phyloP scores from a whole-genome alignment of 2,113 vertebrate genomes.

The Apodemus sylvaticus region DNA sequence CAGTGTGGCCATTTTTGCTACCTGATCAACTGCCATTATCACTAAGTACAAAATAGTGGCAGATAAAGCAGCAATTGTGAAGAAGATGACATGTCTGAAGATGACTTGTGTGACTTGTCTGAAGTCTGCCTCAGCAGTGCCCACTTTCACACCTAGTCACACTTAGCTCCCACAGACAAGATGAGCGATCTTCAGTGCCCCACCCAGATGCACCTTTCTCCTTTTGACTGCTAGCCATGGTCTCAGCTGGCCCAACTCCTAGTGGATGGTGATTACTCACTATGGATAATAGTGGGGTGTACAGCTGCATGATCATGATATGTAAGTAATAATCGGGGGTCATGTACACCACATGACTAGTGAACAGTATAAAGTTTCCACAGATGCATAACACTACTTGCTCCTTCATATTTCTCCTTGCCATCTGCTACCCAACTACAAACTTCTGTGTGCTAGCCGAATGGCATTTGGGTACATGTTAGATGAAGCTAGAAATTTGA shows the following conservation, averaged over 20 bases:
- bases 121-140: neutral
- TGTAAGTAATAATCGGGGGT: neutral
- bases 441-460: slow-evolving; percentile 28
- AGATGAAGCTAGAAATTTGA: slow-evolving; percentile 47
- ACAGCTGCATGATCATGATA: neutral
- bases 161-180: neutral
- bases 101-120: neutral
- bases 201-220: neutral
- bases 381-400: neutral
- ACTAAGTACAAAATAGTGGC: neutral
- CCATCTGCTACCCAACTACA: neutral
- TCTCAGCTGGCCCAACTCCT: neutral
- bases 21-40: neutral
- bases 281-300: neutral
- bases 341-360: neutral
- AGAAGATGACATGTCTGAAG: neutral
- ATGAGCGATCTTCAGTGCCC: neutral
- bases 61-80: neutral
- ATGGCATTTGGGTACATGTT: neutral
- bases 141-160: neutral
- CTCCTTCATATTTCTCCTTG: neutral
- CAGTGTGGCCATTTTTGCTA: neutral
- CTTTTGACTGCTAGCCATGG: neutral
- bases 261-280: neutral
- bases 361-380: slow-evolving; percentile 36